phyloP scores from a whole-genome alignment of 2,888 invertebrate species.

The Pollenia amentaria region DNA sequence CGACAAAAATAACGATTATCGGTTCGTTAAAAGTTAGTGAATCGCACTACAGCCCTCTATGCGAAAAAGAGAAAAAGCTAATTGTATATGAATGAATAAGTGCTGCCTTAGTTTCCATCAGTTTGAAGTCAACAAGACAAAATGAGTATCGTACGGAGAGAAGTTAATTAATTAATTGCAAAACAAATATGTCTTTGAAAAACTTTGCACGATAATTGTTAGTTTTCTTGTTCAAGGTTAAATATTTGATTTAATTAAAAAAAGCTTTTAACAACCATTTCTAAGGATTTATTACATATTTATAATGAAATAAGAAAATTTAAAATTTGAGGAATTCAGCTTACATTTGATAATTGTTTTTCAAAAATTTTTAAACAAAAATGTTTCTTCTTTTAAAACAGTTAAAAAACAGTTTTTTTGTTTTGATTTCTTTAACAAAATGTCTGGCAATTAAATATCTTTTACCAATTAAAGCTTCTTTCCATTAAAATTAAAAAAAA shows the following conservation, averaged over 20 bases:
- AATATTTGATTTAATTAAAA: not conserved
- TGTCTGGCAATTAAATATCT: not conserved
- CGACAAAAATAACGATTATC: too few relatives aligned
- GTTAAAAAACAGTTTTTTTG: too few relatives aligned
- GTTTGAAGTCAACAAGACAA: conserved; percentile 41
- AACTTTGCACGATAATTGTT: conserved; percentile 34
- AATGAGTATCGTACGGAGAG: not conserved
- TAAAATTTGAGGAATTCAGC: too few relatives aligned
- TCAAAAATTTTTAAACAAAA: too few relatives aligned
- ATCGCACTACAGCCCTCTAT: not conserved
- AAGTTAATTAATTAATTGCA: conserved; percentile 71
- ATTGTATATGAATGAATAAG: not conserved
- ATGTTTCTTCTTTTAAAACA: too few relatives aligned
- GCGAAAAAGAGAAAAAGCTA: not conserved
- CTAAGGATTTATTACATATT: too few relatives aligned
- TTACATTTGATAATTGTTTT: too few relatives aligned
- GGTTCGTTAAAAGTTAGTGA: too few relatives aligned
- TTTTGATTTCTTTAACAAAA: not conserved
- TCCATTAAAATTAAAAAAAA: not conserved
- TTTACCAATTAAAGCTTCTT: conserved; percentile 3
- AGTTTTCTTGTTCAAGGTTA: not conserved
- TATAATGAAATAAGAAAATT: too few relatives aligned
- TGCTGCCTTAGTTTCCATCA: conserved; percentile 5
- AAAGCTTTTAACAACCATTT: too few relatives aligned
- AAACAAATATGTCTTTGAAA: conserved; percentile 62